These are phyloP conservation scores for Orchesella cincta DNA, from an alignment of 1,140 invertebrate species.

Conservation along the genomic window DNA sequence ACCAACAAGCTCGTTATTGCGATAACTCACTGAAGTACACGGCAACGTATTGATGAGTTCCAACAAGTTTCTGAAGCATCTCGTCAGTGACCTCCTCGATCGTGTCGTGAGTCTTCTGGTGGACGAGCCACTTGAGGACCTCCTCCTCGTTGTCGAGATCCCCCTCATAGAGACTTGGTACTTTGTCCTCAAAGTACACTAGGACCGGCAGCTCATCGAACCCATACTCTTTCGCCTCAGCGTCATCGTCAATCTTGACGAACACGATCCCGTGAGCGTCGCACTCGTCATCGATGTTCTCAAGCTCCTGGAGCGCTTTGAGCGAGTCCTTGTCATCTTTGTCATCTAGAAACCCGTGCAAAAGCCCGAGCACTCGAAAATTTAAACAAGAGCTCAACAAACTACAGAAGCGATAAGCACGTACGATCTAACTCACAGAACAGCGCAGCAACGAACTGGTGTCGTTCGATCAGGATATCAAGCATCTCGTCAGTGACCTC, in stretches of 20 bases:
- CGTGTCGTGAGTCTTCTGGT: constrained; percentile 86
- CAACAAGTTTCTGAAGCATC: constrained; percentile 81
- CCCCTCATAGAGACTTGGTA: constrained; percentile 57
- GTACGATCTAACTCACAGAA: constrained; percentile 27
- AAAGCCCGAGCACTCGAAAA: neutral
- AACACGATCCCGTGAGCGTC: constrained; percentile 88
- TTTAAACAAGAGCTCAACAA: neutral
- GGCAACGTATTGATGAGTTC: constrained; percentile 89
- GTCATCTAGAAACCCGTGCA: constrained; percentile 68
- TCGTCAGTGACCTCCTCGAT: constrained; percentile 94
- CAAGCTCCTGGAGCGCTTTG: constrained; percentile 77
- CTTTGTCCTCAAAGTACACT: constrained; percentile 84
- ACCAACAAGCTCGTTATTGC: neutral
- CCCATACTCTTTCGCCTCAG: constrained; percentile 85
- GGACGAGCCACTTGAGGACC: constrained; percentile 84
- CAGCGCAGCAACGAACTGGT: constrained; percentile 72
- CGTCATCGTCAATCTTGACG: constrained; percentile 82
- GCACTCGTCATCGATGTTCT: constrained; percentile 83
- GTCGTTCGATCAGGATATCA: constrained; percentile 79
- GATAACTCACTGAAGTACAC: constrained; percentile 81
- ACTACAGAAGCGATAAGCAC: too few relatives aligned
- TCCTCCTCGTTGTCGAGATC: constrained; percentile 89
- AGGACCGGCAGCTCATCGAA: constrained; percentile 81
- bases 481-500: constrained; percentile 87
- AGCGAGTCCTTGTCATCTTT: constrained; percentile 87